Evolutionary conservation across 1,140 invertebrate species (phyloP).

Genomic region (Diplogasteroides magnus): DNA sequence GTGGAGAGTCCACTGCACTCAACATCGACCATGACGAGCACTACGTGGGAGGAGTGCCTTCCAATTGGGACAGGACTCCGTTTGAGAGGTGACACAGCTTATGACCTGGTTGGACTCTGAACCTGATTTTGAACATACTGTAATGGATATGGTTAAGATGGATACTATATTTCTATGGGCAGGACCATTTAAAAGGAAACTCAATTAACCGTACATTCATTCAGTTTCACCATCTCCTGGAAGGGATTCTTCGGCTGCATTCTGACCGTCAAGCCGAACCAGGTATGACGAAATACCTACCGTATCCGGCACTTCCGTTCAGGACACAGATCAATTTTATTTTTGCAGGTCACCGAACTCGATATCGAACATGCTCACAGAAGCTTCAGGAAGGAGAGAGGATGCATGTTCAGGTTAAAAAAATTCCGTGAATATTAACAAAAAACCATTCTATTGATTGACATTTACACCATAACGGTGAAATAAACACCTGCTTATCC

Average conservation of each 20-base stretch:
- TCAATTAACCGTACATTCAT: too few relatives aligned
- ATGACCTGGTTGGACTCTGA: too few relatives aligned
- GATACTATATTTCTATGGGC: too few relatives aligned
- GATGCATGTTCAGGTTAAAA: conserved; percentile 44
- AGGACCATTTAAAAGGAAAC: too few relatives aligned
- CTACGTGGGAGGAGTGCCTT: conserved; percentile 49
- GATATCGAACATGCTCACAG: conserved; percentile 49
- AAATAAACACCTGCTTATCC: too few relatives aligned
- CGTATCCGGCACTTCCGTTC: too few relatives aligned
- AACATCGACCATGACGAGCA: conserved; percentile 48
- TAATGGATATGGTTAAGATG: too few relatives aligned
- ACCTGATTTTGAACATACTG: too few relatives aligned
- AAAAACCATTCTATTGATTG: too few relatives aligned
- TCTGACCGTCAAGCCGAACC: conserved; percentile 42
- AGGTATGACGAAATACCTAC: too few relatives aligned
- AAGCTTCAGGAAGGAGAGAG: conserved; percentile 41
- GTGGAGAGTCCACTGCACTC: conserved; percentile 34
- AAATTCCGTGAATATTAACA: too few relatives aligned
- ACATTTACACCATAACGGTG: too few relatives aligned
- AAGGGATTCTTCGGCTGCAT: conserved; percentile 54
- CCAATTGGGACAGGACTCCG: conserved; percentile 31
- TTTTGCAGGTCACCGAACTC: conserved; percentile 42
- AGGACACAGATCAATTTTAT: conserved; percentile 6
- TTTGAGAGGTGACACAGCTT: conserved; percentile 30
- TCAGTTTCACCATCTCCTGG: conserved; percentile 40